Evolutionary conservation across 2,888 invertebrate species (phyloP).

Genomic region (Diabrotica balteata): DNA sequence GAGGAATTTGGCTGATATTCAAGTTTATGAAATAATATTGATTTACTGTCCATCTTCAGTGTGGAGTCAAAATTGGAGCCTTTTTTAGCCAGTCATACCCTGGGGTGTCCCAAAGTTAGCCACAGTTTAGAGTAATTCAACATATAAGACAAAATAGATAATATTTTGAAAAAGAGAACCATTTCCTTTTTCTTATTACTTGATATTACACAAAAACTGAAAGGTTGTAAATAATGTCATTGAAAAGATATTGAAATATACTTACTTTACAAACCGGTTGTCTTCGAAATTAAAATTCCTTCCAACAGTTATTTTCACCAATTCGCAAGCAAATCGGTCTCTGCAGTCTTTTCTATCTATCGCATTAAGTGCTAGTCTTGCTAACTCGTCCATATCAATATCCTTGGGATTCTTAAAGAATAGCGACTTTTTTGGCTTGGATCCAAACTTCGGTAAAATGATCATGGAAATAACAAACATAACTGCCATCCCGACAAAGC

Average conservation of each 20-base stretch:
- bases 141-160: too few relatives aligned
- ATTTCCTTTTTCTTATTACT: too few relatives aligned
- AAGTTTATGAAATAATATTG: too few relatives aligned
- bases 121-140: too few relatives aligned
- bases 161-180: too few relatives aligned
- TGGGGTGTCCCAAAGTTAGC: too few relatives aligned
- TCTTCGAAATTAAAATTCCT: slow-evolving; percentile 55
- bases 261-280: slow-evolving; percentile 58
- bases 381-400: slow-evolving; percentile 55
- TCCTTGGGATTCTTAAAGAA: slow-evolving; percentile 49
- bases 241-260: slow-evolving; percentile 13
- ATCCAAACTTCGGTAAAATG: slow-evolving; percentile 61
- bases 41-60: too few relatives aligned
- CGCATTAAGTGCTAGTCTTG: slow-evolving; percentile 58
- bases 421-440: slow-evolving; percentile 46
- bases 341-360: slow-evolving; percentile 62
- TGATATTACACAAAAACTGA: background rate
- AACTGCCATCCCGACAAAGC: slow-evolving; percentile 65
- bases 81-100: too few relatives aligned
- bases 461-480: slow-evolving; percentile 64
- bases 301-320: slow-evolving; percentile 55
- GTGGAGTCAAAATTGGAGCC: too few relatives aligned
- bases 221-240: background rate
- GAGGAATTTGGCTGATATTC: too few relatives aligned
- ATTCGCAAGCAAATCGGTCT: slow-evolving; percentile 61